Percentiles rank a stretch among this genome's conserved stretches.
phyloP scores from a whole-genome alignment of 2,797 vertebrate genomes.

The Urosaurus nigricauda region DNA sequence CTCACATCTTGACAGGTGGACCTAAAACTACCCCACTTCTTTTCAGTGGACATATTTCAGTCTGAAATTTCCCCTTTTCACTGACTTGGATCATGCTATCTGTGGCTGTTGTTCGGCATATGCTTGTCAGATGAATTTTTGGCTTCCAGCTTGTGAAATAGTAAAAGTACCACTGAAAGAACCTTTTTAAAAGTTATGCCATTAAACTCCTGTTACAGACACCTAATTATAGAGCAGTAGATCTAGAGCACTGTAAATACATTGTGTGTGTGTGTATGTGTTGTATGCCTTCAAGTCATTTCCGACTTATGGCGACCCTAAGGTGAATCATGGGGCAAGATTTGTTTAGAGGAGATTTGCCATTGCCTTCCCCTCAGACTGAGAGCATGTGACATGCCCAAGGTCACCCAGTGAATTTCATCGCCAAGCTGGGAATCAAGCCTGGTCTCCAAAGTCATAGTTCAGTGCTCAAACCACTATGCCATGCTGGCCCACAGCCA shows the following conservation, averaged over 20 bases:
- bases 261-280: too few species aligned
- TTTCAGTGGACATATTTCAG: background rate
- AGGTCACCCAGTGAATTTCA: too few species aligned
- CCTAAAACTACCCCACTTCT: background rate
- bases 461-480: too few species aligned
- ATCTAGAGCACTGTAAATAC: background rate
- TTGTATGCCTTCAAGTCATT: too few species aligned
- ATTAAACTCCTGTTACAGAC: background rate
- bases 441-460: too few species aligned
- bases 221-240: background rate
- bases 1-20: background rate
- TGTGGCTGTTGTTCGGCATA: slow-evolving; percentile 33
- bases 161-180: background rate
- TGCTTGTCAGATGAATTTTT: slow-evolving; percentile 13
- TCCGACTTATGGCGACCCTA: too few species aligned
- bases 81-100: slow-evolving; percentile 48
- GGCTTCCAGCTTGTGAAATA: slow-evolving; percentile 35
- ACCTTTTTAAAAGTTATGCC: background rate
- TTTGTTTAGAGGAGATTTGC: too few species aligned
- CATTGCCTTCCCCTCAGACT: too few species aligned
- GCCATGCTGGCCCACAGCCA: too few species aligned
- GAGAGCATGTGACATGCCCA: too few species aligned
- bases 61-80: background rate
- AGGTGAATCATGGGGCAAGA: too few species aligned
- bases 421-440: too few species aligned